Base-by-base conservation (phyloP, 2,888 invertebrate species). In the Coenonympha glycerion region DNA sequence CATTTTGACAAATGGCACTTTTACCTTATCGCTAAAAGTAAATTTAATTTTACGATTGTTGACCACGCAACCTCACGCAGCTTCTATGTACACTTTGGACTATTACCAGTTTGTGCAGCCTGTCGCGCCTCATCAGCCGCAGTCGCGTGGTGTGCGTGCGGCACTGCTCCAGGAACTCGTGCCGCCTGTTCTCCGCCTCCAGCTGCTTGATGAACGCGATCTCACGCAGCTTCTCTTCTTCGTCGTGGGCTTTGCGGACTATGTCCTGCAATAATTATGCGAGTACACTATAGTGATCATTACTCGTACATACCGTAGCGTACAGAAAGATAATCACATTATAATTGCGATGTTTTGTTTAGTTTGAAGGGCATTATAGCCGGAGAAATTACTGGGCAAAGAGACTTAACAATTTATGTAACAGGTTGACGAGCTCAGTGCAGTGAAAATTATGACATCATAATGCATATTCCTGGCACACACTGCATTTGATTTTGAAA, bases 201-300 rank as follows among this genome's bases (percentile, higher is more conserved):
- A 99, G 83, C 63, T 95, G 95, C 74, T 98, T 99, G 52, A 99
- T 99, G 74, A 99, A 99, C 9, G 97, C 97, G 47, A 99, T 98
- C 87, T 99, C 99, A 57, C 96, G 94, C 3, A 97, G 90, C 73
- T 98, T 98, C 52, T 96, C 96, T 62, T 99, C 98, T 72, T 99
- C 99, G 64, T 99, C 98, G 68, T 98, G 98, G 0, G 99, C 99
- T 76, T 98, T 98, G 60, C 94, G 91, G 0, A 97, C 93, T 59
- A 97, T 96, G 70, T 91, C 94, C 73, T 91, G 69, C 2, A 42
- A 46, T 9, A 22, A 2, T 2, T n/a, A 9, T 8, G 9, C 8
- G 9, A n/a, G 2, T 16, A 36, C 1, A 36, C 4, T 3, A n/a
- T 36, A 36, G n/a, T 5, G 9, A 36, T 18, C n/a, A n/a, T n/a